Conservation (phyloP, 2,797 vertebrate genomes). For the Ptychobarbus kaznakovi region DNA sequence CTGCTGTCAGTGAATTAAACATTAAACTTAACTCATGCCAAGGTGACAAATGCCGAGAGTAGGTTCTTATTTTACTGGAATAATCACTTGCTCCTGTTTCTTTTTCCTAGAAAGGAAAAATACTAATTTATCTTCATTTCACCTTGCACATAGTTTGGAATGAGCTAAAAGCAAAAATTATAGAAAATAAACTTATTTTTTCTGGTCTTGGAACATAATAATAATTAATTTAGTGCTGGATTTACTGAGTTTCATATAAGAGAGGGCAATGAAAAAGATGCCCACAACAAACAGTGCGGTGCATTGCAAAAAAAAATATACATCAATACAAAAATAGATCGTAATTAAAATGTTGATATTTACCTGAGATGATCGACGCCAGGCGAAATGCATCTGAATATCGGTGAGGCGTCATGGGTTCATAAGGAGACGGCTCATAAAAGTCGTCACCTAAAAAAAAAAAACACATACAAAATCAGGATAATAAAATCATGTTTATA, state of each 20-base stretch:
- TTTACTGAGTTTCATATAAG: background rate
- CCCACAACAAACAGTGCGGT: background rate
- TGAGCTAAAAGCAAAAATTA: background rate
- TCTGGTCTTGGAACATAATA: background rate
- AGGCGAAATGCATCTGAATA: conserved; percentile 89
- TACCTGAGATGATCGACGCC: conserved; percentile 97
- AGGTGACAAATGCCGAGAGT: conserved; percentile 23
- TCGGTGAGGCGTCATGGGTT: conserved; percentile 85
- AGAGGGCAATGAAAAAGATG: background rate
- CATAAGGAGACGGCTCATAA: conserved; percentile 94
- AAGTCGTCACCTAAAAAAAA: conserved; percentile 84
- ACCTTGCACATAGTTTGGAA: background rate
- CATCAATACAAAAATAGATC: background rate
- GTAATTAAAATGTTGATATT: background rate
- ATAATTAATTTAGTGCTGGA: background rate
- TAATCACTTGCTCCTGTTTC: background rate
- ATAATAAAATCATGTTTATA: background rate
- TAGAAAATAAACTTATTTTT: background rate
- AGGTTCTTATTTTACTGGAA: conserved; percentile 28
- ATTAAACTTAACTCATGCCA: conserved; percentile 30
- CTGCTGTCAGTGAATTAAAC: conserved; percentile 48
- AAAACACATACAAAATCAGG: background rate
- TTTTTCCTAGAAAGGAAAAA: background rate
- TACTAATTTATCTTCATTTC: background rate
- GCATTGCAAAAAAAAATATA: background rate